Evolutionary conservation across 2,113 vertebrate genomes (phyloP).

Genomic region (Toxotes jaculatrix): DNA sequence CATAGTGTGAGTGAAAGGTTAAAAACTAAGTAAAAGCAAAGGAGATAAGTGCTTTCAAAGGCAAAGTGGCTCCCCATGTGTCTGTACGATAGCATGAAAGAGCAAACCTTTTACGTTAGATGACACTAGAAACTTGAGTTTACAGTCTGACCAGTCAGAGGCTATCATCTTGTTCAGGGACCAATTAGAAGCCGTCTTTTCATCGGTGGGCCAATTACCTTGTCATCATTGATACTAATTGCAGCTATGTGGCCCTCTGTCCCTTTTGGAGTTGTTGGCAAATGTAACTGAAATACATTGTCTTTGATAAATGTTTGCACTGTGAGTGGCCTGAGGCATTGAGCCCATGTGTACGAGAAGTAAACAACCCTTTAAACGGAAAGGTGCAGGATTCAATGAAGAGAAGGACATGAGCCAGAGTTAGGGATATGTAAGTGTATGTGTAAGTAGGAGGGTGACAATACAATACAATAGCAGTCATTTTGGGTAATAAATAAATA

Average conservation of each 20-base stretch:
- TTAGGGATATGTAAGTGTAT: background rate
- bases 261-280: background rate
- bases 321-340: background rate
- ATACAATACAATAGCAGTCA: too few relatives aligned
- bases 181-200: slow-evolving; percentile 44
- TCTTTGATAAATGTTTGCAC: background rate
- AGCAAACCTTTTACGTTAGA: slow-evolving; percentile 30
- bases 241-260: slow-evolving; percentile 1
- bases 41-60: slow-evolving; percentile 38
- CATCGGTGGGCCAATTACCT: slow-evolving; percentile 20
- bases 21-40: slow-evolving; percentile 36
- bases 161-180: slow-evolving; percentile 49
- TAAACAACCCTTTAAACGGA: background rate
- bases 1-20: slow-evolving; percentile 15
- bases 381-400: background rate
- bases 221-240: slow-evolving; percentile 24
- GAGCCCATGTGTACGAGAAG: background rate
- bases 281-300: background rate
- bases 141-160: slow-evolving; percentile 29
- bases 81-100: slow-evolving; percentile 27
- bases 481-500: background rate
- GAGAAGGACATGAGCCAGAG: background rate
- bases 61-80: background rate
- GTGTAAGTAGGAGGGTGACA: background rate
- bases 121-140: slow-evolving; percentile 17